phyloP scores from a whole-genome alignment of 2,797 vertebrate species.

The Decapterus maruadsi region DNA sequence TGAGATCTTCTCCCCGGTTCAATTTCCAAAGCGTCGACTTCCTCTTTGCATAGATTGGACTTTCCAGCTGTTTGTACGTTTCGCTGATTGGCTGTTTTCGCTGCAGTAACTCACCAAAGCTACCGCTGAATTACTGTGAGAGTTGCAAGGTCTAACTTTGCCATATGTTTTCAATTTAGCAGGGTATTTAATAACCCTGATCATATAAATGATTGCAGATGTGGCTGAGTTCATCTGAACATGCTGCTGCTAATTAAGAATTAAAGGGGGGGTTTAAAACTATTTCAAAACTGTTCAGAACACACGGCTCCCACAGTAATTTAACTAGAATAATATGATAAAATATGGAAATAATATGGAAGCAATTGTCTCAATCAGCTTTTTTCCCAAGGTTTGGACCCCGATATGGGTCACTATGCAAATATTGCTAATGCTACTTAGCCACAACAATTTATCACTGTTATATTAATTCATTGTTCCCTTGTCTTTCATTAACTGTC shows the following conservation, averaged over 20 bases:
- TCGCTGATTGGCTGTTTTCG: neutral
- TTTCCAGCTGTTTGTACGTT: neutral
- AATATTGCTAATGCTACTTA: neutral
- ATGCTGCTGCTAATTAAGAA: conserved; percentile 51
- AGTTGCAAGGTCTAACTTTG: conserved; percentile 4
- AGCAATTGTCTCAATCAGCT: neutral
- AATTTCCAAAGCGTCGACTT: conserved; percentile 15
- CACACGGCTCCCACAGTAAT: neutral
- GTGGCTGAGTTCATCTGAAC: conserved; percentile 44
- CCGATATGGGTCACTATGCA: neutral
- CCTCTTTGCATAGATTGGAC: neutral
- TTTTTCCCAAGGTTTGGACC: neutral
- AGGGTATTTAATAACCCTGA: conserved; percentile 47
- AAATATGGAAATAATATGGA: neutral
- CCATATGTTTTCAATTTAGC: conserved; percentile 46
- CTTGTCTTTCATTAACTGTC: neutral
- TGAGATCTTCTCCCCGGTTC: neutral
- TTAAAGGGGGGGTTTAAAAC: conserved; percentile 27
- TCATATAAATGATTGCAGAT: conserved; percentile 60
- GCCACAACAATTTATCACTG: neutral
- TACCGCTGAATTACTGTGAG: conserved; percentile 16
- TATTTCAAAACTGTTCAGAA: neutral
- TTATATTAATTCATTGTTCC: no score
- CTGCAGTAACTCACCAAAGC: conserved; percentile 13
- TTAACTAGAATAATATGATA: neutral